A percentile compares a stretch with the other conserved stretches of the same genome.
phyloP scores from a whole-genome alignment of 2,888 invertebrate genomes.

The Eubasilissa splendida region DNA sequence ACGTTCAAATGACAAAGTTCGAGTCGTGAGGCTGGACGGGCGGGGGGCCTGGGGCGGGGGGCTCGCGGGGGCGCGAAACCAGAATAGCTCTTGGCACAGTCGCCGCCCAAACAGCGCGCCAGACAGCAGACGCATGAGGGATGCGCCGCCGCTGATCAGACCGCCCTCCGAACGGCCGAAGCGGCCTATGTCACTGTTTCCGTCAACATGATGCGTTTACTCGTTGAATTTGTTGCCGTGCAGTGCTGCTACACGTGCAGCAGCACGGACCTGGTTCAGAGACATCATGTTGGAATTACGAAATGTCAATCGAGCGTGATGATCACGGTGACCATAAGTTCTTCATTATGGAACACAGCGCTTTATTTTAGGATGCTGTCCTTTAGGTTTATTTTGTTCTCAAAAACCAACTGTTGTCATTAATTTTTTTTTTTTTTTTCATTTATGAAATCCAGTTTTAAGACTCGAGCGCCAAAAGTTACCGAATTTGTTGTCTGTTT shows the following conservation, averaged over 20 bases:
- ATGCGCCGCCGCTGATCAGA: constrained; percentile 1
- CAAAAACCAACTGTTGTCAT: too few species aligned
- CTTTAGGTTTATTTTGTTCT: too few species aligned
- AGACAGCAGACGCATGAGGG: constrained; percentile 4
- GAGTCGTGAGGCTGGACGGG: constrained; percentile 13
- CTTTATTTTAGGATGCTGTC: too few species aligned
- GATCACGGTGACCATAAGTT: too few species aligned
- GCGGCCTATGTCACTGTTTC: constrained; percentile 38
- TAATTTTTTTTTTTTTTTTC: too few species aligned
- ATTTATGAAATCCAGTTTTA: too few species aligned
- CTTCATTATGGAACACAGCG: too few species aligned
- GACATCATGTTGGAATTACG: too few species aligned
- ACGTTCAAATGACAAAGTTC: constrained; percentile 54
- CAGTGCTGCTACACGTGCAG: neutral
- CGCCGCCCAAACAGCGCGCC: constrained; percentile 53
- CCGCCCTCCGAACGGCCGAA: neutral
- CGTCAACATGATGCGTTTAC: constrained; percentile 27
- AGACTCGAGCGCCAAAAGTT: too few species aligned
- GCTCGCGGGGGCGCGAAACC: constrained; percentile 34
- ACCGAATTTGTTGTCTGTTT: too few species aligned
- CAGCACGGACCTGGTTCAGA: too few species aligned
- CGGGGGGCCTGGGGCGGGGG: neutral
- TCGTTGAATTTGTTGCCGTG: neutral
- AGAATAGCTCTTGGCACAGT: constrained; percentile 57
- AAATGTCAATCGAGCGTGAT: too few species aligned